These are phyloP conservation scores for Acrobasis suavella DNA, from an alignment of 2,888 invertebrate genomes.

Conservation along the genomic window DNA sequence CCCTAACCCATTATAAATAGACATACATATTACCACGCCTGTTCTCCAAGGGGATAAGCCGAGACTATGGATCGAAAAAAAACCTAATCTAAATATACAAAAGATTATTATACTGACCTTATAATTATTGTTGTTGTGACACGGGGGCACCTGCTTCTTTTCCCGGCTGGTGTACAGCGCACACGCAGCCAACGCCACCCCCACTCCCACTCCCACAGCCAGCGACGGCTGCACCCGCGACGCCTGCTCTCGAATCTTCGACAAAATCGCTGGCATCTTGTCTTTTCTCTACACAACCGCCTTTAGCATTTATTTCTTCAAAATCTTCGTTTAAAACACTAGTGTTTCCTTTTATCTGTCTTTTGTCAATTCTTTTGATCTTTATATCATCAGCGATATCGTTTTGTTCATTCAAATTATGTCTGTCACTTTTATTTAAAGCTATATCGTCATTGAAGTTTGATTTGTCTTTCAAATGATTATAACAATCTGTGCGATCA, in stretches of 20 bases:
- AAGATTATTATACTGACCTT: slow-evolving; percentile 51
- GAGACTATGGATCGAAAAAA: too few relatives aligned
- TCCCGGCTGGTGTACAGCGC: slow-evolving; percentile 68
- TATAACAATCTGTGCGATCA: not conserved
- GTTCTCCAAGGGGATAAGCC: too few relatives aligned
- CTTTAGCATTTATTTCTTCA: slow-evolving; percentile 18
- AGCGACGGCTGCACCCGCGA: slow-evolving; percentile 70
- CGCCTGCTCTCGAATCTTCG: slow-evolving; percentile 74
- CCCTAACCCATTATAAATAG: too few relatives aligned
- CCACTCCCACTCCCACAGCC: slow-evolving; percentile 71
- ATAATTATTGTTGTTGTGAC: slow-evolving; percentile 75
- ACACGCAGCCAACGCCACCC: slow-evolving; percentile 72
- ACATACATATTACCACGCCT: too few relatives aligned
- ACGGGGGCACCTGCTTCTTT: slow-evolving; percentile 62
- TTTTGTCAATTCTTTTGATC: not conserved
- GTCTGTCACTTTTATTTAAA: not conserved
- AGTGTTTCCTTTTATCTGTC: not conserved
- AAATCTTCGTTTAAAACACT: not conserved
- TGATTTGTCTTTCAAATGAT: too few relatives aligned
- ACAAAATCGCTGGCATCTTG: slow-evolving; percentile 75
- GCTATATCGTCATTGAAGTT: not conserved
- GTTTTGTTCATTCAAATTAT: not conserved
- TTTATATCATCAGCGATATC: not conserved
- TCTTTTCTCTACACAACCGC: slow-evolving; percentile 18
- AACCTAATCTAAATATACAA: too few relatives aligned